Conservation (phyloP, 1,140 invertebrate species). For the Drosophila rufa region DNA sequence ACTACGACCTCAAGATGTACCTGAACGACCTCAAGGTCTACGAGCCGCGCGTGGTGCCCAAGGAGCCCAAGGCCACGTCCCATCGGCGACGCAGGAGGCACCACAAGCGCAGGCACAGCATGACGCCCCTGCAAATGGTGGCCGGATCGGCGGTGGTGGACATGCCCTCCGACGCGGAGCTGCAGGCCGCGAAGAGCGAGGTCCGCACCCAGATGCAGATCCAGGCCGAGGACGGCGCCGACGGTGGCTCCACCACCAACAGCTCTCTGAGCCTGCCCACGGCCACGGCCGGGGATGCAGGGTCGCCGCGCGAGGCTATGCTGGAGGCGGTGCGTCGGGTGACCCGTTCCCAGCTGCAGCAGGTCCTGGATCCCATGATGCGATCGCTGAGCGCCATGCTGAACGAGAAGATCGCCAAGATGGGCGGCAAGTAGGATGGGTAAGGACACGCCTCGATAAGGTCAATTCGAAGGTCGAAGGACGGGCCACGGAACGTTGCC, state of each 20-base stretch:
- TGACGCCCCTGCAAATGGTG: too few relatives aligned
- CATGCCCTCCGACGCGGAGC: not conserved
- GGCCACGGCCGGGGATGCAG: not conserved
- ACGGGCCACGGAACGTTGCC: not conserved
- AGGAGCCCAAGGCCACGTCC: conserved; percentile 15
- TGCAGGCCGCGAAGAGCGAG: not conserved
- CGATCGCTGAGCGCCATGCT: conserved; percentile 56
- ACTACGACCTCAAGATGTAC: conserved; percentile 78
- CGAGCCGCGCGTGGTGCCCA: conserved; percentile 73
- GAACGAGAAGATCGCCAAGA: conserved; percentile 23
- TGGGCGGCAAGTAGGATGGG: too few relatives aligned
- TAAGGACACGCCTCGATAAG: too few relatives aligned
- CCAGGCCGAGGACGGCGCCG: not conserved
- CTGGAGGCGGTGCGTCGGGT: conserved; percentile 68
- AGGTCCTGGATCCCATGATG: conserved; percentile 69
- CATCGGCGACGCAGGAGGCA: not conserved
- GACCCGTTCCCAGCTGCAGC: conserved; percentile 65
- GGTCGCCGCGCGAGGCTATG: conserved; percentile 31
- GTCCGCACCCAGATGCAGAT: conserved; percentile 20
- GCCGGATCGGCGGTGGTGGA: not conserved
- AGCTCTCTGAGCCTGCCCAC: not conserved
- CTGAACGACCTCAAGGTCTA: conserved; percentile 75
- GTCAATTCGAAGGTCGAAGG: too few relatives aligned
- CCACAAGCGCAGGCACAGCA: too few relatives aligned
- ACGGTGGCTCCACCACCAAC: not conserved